A percentile compares a stretch with the other conserved stretches of the same genome.
Conservation (phyloP, 92 coral and sea anemone species). For the Blastomussa wellsi region DNA sequence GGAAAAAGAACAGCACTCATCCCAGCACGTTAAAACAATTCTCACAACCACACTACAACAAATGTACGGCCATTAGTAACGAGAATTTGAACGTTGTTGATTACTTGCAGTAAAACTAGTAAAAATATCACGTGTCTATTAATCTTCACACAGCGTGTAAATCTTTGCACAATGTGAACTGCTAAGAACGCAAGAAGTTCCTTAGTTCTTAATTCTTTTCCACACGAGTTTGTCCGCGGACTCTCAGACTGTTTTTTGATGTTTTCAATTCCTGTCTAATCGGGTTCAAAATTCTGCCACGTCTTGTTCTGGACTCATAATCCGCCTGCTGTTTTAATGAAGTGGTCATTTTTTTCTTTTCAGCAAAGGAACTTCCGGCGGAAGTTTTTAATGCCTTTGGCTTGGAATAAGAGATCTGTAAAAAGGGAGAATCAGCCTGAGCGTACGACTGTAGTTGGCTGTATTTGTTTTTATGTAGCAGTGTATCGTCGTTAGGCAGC, state of each 20-base stretch:
- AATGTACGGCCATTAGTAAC: no score
- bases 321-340: neutral
- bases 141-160: no score
- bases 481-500: neutral
- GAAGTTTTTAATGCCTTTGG: slow-evolving; percentile 4
- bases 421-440: slow-evolving; percentile 1
- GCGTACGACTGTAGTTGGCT: neutral
- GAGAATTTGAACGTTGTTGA: no score
- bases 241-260: neutral
- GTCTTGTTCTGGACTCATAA: neutral
- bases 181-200: neutral
- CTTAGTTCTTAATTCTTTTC: neutral
- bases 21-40: no score
- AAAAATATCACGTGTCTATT: no score
- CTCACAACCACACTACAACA: no score
- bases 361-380: neutral
- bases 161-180: no score
- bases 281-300: slow-evolving; percentile 8
- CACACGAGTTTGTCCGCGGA: neutral
- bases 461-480: neutral
- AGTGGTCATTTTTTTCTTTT: slow-evolving; percentile 1
- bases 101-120: no score
- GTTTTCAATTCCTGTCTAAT: slow-evolving; percentile 6
- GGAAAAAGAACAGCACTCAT: no score
- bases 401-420: slow-evolving; percentile 20